phyloP scores from a whole-genome alignment of 2,888 invertebrate species.

The Drosophila subsilvestris region DNA sequence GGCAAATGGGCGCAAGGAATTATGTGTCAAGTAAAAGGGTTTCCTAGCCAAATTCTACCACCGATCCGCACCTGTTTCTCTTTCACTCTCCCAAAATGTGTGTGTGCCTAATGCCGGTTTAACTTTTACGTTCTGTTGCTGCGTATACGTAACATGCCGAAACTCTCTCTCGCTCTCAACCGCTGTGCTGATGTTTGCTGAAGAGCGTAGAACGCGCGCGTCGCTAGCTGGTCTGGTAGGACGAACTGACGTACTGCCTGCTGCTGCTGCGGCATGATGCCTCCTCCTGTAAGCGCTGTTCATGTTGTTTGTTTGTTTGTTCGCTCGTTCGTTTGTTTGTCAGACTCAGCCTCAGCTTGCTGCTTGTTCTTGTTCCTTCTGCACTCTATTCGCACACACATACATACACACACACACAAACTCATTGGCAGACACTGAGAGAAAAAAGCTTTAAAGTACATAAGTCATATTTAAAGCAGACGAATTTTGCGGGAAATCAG shows the following conservation, averaged over 20 bases:
- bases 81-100: constrained; percentile 48
- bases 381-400: constrained; percentile 49
- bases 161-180: not conserved
- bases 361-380: constrained; percentile 62
- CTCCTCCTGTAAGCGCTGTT: constrained; percentile 46
- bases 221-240: constrained; percentile 56
- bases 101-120: constrained; percentile 68
- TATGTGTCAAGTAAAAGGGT: not conserved
- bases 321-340: constrained; percentile 53
- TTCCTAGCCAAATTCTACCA: not conserved
- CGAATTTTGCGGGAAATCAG: too few species aligned
- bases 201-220: constrained; percentile 69
- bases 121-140: constrained; percentile 60
- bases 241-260: constrained; percentile 5
- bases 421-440: constrained; percentile 22
- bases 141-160: constrained; percentile 68
- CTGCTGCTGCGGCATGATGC: constrained; percentile 7
- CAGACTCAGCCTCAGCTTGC: constrained; percentile 33
- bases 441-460: constrained; percentile 6
- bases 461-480: not conserved
- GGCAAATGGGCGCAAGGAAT: not conserved
- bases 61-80: constrained; percentile 23
- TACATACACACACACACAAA: constrained; percentile 27
- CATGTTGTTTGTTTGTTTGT: constrained; percentile 41
- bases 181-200: constrained; percentile 44